phyloP scores from a whole-genome alignment of 2,888 invertebrate species.

The Andrena minutula region DNA sequence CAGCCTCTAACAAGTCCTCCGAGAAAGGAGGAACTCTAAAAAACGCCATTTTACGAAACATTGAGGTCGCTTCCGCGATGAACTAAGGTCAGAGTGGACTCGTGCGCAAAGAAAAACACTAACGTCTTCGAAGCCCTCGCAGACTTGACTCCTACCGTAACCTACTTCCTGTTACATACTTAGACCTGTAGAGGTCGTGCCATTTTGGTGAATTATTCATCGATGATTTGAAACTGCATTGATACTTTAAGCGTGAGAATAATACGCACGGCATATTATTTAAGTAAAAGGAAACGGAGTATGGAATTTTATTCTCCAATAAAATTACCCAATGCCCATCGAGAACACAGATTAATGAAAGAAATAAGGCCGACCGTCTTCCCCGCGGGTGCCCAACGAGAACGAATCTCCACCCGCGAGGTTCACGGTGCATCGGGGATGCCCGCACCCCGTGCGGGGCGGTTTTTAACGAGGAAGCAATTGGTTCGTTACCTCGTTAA shows the following conservation, averaged over 20 bases:
- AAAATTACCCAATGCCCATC: too few relatives aligned
- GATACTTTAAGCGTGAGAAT: neutral
- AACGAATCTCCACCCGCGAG: neutral
- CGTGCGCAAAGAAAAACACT: neutral
- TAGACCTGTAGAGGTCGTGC: neutral
- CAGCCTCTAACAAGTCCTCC: too few relatives aligned
- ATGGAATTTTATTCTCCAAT: neutral
- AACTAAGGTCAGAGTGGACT: neutral
- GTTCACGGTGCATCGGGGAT: neutral
- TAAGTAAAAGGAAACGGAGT: too few relatives aligned
- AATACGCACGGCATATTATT: too few relatives aligned
- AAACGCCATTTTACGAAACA: neutral
- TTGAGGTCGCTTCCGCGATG: neutral
- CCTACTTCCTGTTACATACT: neutral
- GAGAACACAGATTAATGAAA: neutral
- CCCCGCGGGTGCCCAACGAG: neutral
- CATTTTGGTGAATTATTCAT: neutral
- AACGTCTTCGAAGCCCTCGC: neutral
- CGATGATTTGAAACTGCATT: neutral
- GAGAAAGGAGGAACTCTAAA: too few relatives aligned
- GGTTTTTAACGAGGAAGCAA: conserved; percentile 20
- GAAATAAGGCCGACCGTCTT: neutral
- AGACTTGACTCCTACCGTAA: neutral
- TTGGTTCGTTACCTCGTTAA: conserved; percentile 3
- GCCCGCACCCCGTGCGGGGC: neutral